Evolutionary conservation across 2,888 invertebrate species (phyloP).

Genomic region (Meghimatium bilineatum): DNA sequence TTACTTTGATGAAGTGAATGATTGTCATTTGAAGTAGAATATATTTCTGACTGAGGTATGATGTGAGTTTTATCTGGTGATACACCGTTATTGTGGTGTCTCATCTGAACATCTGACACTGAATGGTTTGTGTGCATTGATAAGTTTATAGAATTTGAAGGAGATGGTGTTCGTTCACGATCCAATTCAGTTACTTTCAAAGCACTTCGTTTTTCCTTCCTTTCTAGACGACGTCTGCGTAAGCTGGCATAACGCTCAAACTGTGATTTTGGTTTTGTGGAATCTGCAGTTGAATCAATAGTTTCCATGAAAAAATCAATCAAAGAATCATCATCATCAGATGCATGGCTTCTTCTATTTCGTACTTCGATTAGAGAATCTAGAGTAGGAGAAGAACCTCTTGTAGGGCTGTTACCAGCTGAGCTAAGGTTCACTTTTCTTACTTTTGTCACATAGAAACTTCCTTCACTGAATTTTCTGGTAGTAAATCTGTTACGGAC

Average conservation of each 20-base stretch:
- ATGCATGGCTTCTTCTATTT: slow-evolving; percentile 59
- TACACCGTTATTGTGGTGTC: neutral
- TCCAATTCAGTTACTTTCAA: slow-evolving; percentile 58
- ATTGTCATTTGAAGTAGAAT: slow-evolving; percentile 48
- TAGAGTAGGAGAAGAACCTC: slow-evolving; percentile 46
- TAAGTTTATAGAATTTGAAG: slow-evolving; percentile 50
- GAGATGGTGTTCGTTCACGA: slow-evolving; percentile 72
- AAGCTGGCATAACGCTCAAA: slow-evolving; percentile 70
- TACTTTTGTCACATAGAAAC: slow-evolving; percentile 70
- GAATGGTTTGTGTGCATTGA: neutral
- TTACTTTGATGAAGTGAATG: slow-evolving; percentile 57
- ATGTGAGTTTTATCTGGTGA: slow-evolving; percentile 29
- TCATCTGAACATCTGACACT: neutral
- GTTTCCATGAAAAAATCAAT: slow-evolving; percentile 66
- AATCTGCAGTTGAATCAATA: slow-evolving; percentile 49
- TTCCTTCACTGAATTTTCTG: slow-evolving; percentile 66
- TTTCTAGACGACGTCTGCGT: slow-evolving; percentile 61
- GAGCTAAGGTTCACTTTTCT: slow-evolving; percentile 65
- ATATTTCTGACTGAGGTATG: slow-evolving; percentile 52
- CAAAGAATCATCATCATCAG: slow-evolving; percentile 62
- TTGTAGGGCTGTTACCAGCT: neutral
- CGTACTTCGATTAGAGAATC: slow-evolving; percentile 54
- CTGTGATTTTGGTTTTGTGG: slow-evolving; percentile 53
- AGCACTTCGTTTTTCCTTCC: slow-evolving; percentile 51
- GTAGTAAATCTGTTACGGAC: slow-evolving; percentile 71